Conservation (phyloP, 2,797 vertebrate species). For the Arnoldichthys spilopterus region DNA sequence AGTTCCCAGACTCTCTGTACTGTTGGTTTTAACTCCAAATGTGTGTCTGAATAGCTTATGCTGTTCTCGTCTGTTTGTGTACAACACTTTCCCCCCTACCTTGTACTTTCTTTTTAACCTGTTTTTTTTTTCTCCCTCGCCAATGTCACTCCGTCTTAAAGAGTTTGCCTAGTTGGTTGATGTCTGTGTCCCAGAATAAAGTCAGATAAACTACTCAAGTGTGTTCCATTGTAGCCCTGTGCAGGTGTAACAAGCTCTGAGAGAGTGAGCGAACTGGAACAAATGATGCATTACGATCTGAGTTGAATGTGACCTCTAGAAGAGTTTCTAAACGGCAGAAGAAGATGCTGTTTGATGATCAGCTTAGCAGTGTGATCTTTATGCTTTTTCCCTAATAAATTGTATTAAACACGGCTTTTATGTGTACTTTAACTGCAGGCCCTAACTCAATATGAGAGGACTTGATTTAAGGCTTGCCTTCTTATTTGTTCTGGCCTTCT, state of each 20-base stretch:
- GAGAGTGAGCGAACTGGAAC: constrained; percentile 8
- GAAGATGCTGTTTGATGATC: constrained; percentile 14
- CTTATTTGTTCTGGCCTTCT: constrained; percentile 35
- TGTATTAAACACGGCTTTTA: constrained; percentile 15
- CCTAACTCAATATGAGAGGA: constrained; percentile 24
- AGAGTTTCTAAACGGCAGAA: constrained; percentile 11
- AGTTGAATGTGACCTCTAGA: constrained; percentile 23
- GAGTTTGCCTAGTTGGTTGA: neutral
- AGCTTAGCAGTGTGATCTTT: constrained; percentile 14
- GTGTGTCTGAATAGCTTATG: neutral
- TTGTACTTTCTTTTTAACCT: neutral
- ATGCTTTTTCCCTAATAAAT: neutral
- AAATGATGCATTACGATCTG: constrained; percentile 13
- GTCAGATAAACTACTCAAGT: neutral
- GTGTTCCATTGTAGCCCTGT: neutral
- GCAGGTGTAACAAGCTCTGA: neutral
- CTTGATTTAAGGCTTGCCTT: constrained; percentile 19
- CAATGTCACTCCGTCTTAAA: neutral
- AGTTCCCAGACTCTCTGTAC: constrained; percentile 32
- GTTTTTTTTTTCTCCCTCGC: too few species aligned
- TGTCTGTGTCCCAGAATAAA: constrained; percentile 8
- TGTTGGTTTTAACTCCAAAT: neutral
- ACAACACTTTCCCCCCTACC: neutral
- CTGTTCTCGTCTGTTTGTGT: neutral
- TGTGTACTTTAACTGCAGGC: neutral